Percentiles rank a stretch among this genome's conserved stretches.
Conservation (phyloP, 2,888 invertebrate species). For the Pyralis farinalis region DNA sequence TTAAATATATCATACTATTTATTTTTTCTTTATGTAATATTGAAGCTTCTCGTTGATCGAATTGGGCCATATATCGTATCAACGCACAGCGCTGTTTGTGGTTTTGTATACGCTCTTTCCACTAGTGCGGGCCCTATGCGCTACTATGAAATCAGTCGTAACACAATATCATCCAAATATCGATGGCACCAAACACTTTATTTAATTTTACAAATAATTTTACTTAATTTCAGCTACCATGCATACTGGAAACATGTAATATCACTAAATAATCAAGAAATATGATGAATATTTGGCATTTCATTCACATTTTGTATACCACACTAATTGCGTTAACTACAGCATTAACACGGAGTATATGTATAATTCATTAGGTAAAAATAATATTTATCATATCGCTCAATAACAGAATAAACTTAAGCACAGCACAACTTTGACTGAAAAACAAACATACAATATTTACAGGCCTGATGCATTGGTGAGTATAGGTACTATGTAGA, state of each 20-base stretch:
- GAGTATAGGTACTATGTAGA: too few species aligned
- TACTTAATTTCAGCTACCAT: slow-evolving; percentile 36
- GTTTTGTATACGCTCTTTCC: too few species aligned
- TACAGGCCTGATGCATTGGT: slow-evolving; percentile 13
- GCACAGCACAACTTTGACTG: slow-evolving; percentile 64
- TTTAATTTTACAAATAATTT: slow-evolving; percentile 13
- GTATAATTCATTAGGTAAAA: slow-evolving; percentile 26
- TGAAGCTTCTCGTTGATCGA: too few species aligned
- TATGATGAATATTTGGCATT: slow-evolving; percentile 73
- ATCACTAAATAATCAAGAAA: slow-evolving; percentile 37
- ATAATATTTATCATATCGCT: slow-evolving; percentile 51
- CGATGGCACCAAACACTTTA: slow-evolving; percentile 44
- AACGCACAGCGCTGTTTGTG: too few species aligned
- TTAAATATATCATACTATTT: too few species aligned
- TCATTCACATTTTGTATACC: slow-evolving; percentile 58
- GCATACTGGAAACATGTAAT: slow-evolving; percentile 27
- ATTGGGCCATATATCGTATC: too few species aligned
- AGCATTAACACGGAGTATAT: slow-evolving; percentile 42
- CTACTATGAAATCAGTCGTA: not conserved
- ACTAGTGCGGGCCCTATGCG: not conserved
- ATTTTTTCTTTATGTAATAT: too few species aligned
- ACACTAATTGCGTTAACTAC: slow-evolving; percentile 47
- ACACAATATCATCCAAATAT: slow-evolving; percentile 25
- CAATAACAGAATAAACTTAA: slow-evolving; percentile 46
- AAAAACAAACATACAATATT: slow-evolving; percentile 22